Evolutionary conservation across 2,888 invertebrate species (phyloP), one percentile per base, ranked within the genome.

Genomic region (Calephelis perditalis): DNA sequence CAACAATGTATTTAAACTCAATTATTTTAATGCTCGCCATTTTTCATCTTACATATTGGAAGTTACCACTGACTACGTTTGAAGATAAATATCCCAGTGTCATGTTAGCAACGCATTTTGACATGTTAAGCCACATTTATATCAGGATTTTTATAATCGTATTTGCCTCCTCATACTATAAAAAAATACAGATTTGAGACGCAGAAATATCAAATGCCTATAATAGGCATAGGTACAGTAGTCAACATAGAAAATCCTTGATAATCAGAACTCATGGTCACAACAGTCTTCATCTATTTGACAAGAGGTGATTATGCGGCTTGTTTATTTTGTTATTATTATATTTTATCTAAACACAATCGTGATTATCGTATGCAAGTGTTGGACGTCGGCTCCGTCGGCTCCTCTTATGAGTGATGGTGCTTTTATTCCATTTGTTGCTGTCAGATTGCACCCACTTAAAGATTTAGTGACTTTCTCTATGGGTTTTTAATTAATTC

Each of bases 291-390:
- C 74, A 74, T 72, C 73, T 75, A 73, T 68, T 78, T 81, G 84
- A 85, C 86, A 76, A 73, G 79, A 84, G 78, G 83, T 88, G 88
- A 88, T 89, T 89, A 87, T 78, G 78, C 72, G 73, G 68, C 77
- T 78, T 86, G 86, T 88, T 87, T 87, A 82, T 87, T 86, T 86
- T 86, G 84, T 88, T 86, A 81, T 84, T 84, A 82, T 84, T 78
- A 76, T 84, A 84, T 81, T 85, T 87, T 88, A 86, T 88, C 87
- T 82, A 84, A 87, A 87, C 87, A 86, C 88, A 83, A 84, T 86
- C 86, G 80, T 86, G 84, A 87, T 86, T 87, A 86, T 82, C 79
- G 80, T 73, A 72, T 73, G 75, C 76, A 78, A 79, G 78, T 73
- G 56, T 55, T 54, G 55, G 54, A 26, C 46, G 73, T 69, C 71